Conservation (phyloP, 2,888 invertebrate species). For the Macaria notata region DNA sequence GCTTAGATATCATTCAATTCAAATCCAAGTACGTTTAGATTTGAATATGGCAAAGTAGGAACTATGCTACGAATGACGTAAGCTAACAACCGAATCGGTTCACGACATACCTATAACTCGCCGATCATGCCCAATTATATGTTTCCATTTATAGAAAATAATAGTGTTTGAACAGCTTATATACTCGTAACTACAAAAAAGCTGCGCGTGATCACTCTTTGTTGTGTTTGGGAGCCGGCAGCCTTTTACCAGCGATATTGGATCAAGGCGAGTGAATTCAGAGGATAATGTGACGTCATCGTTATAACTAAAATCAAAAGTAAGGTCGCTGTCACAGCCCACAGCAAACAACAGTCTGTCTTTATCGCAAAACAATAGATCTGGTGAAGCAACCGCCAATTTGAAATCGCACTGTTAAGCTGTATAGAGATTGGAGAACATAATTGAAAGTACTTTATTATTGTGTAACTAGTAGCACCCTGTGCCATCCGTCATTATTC, state of each 20-base stretch:
- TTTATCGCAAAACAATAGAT: conserved; percentile 32
- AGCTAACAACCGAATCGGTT: conserved; percentile 28
- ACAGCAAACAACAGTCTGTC: conserved; percentile 34
- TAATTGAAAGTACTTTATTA: too few species aligned
- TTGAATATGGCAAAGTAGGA: conserved; percentile 30
- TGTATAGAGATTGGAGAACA: not conserved
- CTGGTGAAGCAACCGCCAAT: conserved; percentile 4
- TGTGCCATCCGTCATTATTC: too few species aligned
- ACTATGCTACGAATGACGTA: conserved; percentile 30
- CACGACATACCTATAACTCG: conserved; percentile 24
- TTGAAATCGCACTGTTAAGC: conserved; percentile 7
- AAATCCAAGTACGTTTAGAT: conserved; percentile 9
- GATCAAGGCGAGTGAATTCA: conserved; percentile 65
- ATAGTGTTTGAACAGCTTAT: conserved; percentile 18
- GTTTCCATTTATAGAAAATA: conserved; percentile 33
- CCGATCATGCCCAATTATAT: conserved; percentile 30
- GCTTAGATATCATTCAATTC: too few species aligned
- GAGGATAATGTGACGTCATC: conserved; percentile 63
- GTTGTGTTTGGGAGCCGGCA: conserved; percentile 28
- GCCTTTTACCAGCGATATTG: conserved; percentile 44
- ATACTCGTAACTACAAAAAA: conserved; percentile 15
- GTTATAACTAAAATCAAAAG: conserved; percentile 50
- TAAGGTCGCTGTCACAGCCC: conserved; percentile 59
- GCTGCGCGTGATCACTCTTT: conserved; percentile 24
- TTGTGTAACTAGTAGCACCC: too few species aligned